These are phyloP conservation scores for Halotydeus destructor DNA, from an alignment of 1,140 invertebrate genomes.

Conservation along the genomic window DNA sequence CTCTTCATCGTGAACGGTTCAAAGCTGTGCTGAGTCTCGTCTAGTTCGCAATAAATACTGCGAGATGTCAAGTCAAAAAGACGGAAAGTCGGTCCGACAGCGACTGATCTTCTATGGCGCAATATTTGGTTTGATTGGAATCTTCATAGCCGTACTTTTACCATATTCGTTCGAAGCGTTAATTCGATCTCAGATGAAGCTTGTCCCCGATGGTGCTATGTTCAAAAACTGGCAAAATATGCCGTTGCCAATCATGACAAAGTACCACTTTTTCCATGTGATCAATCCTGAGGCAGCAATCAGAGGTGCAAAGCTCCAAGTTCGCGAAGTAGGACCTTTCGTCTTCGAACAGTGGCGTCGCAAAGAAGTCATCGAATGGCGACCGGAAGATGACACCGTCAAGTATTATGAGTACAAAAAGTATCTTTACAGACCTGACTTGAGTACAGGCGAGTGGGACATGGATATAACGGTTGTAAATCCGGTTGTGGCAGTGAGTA, in stretches of 20 bases:
- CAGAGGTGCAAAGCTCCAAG: not conserved
- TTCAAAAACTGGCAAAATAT: not conserved
- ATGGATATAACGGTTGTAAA: conserved; percentile 12
- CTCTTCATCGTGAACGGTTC: too few species aligned
- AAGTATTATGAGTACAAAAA: conserved; percentile 10
- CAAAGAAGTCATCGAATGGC: conserved; percentile 6
- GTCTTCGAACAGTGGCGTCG: not conserved
- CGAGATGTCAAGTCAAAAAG: too few species aligned
- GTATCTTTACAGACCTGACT: conserved; percentile 1
- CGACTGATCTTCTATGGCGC: too few species aligned
- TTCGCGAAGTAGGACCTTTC: conserved; percentile 3
- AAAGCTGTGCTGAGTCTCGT: too few species aligned
- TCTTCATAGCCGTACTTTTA: not conserved
- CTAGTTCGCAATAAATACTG: too few species aligned
- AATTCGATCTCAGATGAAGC: not conserved
- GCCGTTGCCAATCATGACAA: not conserved
- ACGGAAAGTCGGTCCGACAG: too few species aligned
- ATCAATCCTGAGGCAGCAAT: conserved; percentile 2
- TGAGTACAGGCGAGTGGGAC: conserved; percentile 1
- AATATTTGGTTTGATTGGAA: not conserved
- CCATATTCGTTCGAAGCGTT: not conserved
- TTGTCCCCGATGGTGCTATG: not conserved
- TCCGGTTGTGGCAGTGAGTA: conserved; percentile 12
- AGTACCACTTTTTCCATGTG: conserved; percentile 1
- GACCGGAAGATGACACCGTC: conserved; percentile 2